These are phyloP conservation scores for Proterorhinus semilunaris DNA, from an alignment of 2,113 vertebrate species.

Conservation along the genomic window DNA sequence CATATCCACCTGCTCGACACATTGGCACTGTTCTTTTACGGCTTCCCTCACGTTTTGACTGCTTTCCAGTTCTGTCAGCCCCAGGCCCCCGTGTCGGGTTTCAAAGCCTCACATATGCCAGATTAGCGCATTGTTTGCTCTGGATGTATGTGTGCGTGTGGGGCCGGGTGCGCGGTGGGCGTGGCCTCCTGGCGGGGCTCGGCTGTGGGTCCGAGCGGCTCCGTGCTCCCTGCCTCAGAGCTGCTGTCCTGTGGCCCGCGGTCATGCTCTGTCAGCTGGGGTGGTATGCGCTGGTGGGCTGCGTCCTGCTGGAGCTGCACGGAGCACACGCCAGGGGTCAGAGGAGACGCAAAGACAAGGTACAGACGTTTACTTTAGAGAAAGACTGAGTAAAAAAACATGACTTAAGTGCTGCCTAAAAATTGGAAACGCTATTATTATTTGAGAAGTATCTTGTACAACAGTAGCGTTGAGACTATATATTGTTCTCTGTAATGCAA, in stretches of 20 bases:
- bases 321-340: slow-evolving; percentile 41
- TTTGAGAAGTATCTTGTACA: no score
- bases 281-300: slow-evolving; percentile 66
- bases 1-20: not conserved
- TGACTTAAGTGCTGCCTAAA: no score
- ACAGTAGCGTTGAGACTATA: no score
- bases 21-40: not conserved
- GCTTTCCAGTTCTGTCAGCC: not conserved
- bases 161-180: slow-evolving; percentile 56
- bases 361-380: slow-evolving; percentile 22
- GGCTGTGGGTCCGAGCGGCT: slow-evolving; percentile 32
- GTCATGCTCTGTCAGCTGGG: slow-evolving; percentile 64
- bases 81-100: slow-evolving; percentile 17
- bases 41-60: not conserved
- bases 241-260: slow-evolving; percentile 7
- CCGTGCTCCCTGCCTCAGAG: not conserved
- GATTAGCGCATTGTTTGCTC: slow-evolving; percentile 15
- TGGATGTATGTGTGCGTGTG: slow-evolving; percentile 6
- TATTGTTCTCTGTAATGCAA: no score
- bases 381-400: no score
- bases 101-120: slow-evolving; percentile 1
- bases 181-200: slow-evolving; percentile 50
- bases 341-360: slow-evolving; percentile 47
- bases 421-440: no score
- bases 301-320: slow-evolving; percentile 63